These are phyloP conservation scores for Troides aeacus DNA, from an alignment of 2,888 invertebrate species.

Conservation along the genomic window DNA sequence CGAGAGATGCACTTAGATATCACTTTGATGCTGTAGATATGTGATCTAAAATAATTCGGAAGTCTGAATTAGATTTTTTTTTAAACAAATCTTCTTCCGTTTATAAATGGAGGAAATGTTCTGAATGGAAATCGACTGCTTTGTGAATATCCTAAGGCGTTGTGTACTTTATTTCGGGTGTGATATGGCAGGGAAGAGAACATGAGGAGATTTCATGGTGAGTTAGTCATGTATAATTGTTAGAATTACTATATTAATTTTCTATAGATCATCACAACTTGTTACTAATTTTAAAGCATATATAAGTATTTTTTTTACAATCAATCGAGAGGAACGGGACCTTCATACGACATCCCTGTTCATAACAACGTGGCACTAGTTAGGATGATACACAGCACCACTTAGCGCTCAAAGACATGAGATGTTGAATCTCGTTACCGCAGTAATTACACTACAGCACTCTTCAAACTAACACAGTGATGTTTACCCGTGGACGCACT, in stretches of 20 bases:
- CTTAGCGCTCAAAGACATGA: too few relatives aligned
- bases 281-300: too few relatives aligned
- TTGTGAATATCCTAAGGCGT: slow-evolving; percentile 58
- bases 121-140: slow-evolving; percentile 57
- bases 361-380: too few relatives aligned
- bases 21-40: not conserved
- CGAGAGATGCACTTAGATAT: not conserved
- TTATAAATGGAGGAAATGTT: slow-evolving; percentile 59
- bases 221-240: slow-evolving; percentile 45
- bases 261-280: too few relatives aligned
- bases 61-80: slow-evolving; percentile 3
- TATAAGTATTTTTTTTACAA: too few relatives aligned
- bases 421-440: too few relatives aligned
- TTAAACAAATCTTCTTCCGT: slow-evolving; percentile 35
- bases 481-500: too few relatives aligned
- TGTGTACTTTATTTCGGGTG: slow-evolving; percentile 51
- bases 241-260: slow-evolving; percentile 31
- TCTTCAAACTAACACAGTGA: too few relatives aligned
- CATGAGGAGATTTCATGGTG: slow-evolving; percentile 77
- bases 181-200: slow-evolving; percentile 68
- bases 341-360: too few relatives aligned
- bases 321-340: too few relatives aligned
- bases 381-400: too few relatives aligned
- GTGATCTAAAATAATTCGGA: not conserved
- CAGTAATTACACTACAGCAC: too few relatives aligned